Evolutionary conservation across 1,140 invertebrate genomes (phyloP).

Genomic region (Penaeus vannamei): DNA sequence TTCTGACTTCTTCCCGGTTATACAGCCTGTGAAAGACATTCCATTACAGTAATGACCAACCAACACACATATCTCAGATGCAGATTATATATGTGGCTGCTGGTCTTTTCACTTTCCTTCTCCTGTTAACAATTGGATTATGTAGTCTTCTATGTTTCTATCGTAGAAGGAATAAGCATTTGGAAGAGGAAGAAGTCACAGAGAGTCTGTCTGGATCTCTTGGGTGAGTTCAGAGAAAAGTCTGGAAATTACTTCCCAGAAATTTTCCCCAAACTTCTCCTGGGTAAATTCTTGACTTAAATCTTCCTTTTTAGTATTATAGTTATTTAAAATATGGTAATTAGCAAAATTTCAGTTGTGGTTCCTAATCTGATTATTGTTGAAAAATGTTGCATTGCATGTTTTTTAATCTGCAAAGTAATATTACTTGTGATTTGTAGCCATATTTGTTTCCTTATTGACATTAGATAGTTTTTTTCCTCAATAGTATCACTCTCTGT

Average conservation of each 20-base stretch:
- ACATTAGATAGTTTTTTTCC: neutral
- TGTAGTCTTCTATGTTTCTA: constrained; percentile 59
- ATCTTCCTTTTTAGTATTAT: neutral
- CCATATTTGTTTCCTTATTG: too few species aligned
- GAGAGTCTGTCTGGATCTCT: constrained; percentile 63
- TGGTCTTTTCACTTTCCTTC: constrained; percentile 62
- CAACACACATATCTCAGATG: constrained; percentile 31
- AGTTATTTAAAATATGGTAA: neutral
- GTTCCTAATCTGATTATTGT: too few species aligned
- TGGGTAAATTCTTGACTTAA: constrained; percentile 34
- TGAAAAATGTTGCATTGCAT: too few species aligned
- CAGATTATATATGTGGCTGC: constrained; percentile 58
- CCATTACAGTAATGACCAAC: neutral
- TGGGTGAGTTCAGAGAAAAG: constrained; percentile 7
- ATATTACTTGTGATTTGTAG: neutral
- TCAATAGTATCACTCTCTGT: neutral
- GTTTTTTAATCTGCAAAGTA: neutral
- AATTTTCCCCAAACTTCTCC: too few species aligned
- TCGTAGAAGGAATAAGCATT: constrained; percentile 57
- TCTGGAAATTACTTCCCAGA: too few species aligned
- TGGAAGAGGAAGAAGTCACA: constrained; percentile 61
- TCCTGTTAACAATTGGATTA: constrained; percentile 56
- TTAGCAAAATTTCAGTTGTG: too few species aligned
- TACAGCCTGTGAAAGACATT: constrained; percentile 58
- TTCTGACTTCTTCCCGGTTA: constrained; percentile 53